Evolutionary conservation across 1,140 invertebrate genomes (phyloP).

Genomic region (Drosophila funebris): DNA sequence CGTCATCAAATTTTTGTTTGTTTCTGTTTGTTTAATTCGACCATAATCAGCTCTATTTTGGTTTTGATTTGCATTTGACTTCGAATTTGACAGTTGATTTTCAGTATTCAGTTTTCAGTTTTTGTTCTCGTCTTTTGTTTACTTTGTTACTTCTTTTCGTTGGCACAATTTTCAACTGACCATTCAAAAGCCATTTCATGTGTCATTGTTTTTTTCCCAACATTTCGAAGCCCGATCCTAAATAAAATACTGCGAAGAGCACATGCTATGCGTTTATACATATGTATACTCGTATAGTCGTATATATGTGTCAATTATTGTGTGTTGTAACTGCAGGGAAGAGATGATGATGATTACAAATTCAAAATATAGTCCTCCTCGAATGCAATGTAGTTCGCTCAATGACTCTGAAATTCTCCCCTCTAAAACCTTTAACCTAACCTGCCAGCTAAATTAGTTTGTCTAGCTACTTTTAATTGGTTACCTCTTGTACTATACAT

Average conservation of each 20-base stretch:
- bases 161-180: constrained; percentile 71
- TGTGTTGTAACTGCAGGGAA: background rate
- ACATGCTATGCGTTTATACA: constrained; percentile 55
- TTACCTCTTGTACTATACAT: constrained; percentile 30
- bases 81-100: background rate
- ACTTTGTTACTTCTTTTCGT: constrained; percentile 10
- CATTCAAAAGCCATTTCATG: constrained; percentile 83
- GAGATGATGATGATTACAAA: background rate
- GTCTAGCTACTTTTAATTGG: constrained; percentile 41
- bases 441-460: constrained; percentile 54
- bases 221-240: constrained; percentile 75
- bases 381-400: background rate
- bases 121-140: constrained; percentile 1
- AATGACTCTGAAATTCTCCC: background rate
- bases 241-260: constrained; percentile 81
- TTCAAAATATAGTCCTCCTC: background rate
- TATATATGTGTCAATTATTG: constrained; percentile 31
- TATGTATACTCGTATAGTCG: constrained; percentile 50
- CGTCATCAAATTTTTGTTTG: constrained; percentile 33
- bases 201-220: constrained; percentile 80
- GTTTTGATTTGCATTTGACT: constrained; percentile 55
- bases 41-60: constrained; percentile 48
- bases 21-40: constrained; percentile 25
- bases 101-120: constrained; percentile 9
- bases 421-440: background rate